Evolutionary conservation across 2,797 vertebrate species (phyloP), one percentile per base, ranked within the genome.

Genomic region (Tragelaphus oryx): DNA sequence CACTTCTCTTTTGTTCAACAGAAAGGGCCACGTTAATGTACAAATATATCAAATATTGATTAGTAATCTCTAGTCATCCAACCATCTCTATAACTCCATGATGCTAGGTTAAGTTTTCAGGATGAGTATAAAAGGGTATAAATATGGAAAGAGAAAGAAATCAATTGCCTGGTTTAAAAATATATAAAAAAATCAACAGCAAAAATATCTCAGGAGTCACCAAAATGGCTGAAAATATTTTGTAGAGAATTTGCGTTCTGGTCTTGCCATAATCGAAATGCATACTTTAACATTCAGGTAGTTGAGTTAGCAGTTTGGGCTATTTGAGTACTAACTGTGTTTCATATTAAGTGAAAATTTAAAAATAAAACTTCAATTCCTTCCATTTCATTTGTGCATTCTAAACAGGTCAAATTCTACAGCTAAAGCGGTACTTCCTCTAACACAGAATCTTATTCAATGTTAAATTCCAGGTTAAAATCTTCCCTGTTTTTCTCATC

Each of bases 121-220:
- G 12, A 17, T 78, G 8, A 60, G 10, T 59, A 74, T 60, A 52
- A 90, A 94, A 93, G n/a, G 86, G 68, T 44, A 54, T 14, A 86
- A 75, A 84, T 17, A 82, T 28, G 82, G 41, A 41, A 41, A 95
- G 33, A 92, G 37, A 93, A 93, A 75, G 71, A 95, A 89, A 78
- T 68, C 71, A 79, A 91, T 20, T 22, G 8, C 16, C 59, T 33
- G 20, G 46, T 86, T 93, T 84, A 89, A 37, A 97, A 94, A 84
- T 18, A 88, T 2, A 10, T 55, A 20, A 65, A 68, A 94, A 85
- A 93, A 33, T 88, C 37, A 75, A 74, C 11, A 75, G 48, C 33
- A 91, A 90, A 97, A 94, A 82, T 60, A 92, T 26, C 65, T 90
- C 76, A 74, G 71, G 41, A 92, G 26, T 88, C 85, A 82, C 55